These are phyloP conservation scores for Halcyon leucocephala DNA, from an alignment of 2,797 vertebrate genomes.

Conservation along the genomic window DNA sequence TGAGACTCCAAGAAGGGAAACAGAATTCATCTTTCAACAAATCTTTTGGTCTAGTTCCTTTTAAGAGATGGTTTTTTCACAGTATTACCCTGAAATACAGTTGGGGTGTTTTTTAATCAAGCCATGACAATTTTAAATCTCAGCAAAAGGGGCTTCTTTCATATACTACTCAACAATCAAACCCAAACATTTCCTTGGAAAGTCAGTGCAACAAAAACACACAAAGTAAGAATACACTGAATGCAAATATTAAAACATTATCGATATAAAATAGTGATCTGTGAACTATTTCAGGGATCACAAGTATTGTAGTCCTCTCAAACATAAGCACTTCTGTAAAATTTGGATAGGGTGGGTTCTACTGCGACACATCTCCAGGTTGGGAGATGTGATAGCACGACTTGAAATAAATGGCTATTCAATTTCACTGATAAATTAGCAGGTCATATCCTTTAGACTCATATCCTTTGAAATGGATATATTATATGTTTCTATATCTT, in stretches of 20 bases:
- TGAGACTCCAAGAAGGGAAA: background rate
- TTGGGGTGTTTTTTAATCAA: fast-evolving
- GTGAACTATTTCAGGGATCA: background rate
- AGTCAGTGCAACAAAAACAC: background rate
- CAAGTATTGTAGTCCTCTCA: background rate
- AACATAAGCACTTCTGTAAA: background rate
- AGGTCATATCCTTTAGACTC: background rate
- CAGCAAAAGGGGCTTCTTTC: background rate
- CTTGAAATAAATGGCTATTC: background rate
- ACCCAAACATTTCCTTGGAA: fast-evolving
- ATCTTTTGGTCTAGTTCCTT: background rate
- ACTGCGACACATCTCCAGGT: background rate
- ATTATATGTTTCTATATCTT: background rate
- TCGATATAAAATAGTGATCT: background rate
- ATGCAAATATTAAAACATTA: background rate
- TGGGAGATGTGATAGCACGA: background rate
- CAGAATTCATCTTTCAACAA: background rate
- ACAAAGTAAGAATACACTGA: background rate
- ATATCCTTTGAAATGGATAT: background rate
- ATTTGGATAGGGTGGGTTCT: background rate
- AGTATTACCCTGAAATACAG: background rate
- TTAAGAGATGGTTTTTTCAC: background rate
- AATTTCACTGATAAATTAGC: background rate
- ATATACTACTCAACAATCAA: background rate
- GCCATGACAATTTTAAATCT: background rate